Conservation (phyloP, 2,888 invertebrate genomes). For the Helicoverpa assulta region DNA sequence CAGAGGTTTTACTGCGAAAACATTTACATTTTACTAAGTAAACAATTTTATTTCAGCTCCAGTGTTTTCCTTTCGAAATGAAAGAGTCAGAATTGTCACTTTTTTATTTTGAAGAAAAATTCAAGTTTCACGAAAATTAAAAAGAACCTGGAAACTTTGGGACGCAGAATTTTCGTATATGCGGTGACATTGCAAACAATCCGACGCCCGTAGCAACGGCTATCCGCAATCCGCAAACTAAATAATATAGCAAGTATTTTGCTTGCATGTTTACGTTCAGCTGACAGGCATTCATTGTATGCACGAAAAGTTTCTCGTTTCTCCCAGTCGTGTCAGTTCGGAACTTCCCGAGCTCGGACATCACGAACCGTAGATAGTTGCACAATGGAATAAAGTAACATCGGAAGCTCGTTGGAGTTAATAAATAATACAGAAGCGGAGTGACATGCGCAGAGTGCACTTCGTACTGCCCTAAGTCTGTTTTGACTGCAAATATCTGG, state of each 20-base stretch:
- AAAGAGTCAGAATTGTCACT: slow-evolving; percentile 44
- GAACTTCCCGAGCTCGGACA: slow-evolving; percentile 86
- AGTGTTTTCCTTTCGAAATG: slow-evolving; percentile 46
- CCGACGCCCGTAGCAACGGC: slow-evolving; percentile 51
- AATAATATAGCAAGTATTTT: slow-evolving; percentile 83
- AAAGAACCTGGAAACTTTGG: slow-evolving; percentile 42
- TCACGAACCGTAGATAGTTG: slow-evolving; percentile 85
- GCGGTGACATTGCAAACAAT: slow-evolving; percentile 59
- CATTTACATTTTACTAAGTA: slow-evolving; percentile 48
- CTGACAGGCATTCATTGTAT: slow-evolving; percentile 89
- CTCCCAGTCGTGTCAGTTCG: slow-evolving; percentile 84
- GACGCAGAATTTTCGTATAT: slow-evolving; percentile 46
- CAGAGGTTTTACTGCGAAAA: slow-evolving; percentile 51
- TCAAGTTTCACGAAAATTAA: slow-evolving; percentile 34
- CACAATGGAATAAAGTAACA: slow-evolving; percentile 90
- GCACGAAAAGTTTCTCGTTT: slow-evolving; percentile 89
- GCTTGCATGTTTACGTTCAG: slow-evolving; percentile 84
- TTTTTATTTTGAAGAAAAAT: slow-evolving; percentile 43
- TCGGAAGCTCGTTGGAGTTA: slow-evolving; percentile 90
- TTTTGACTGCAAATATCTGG: slow-evolving; percentile 89
- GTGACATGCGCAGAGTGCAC: slow-evolving; percentile 88
- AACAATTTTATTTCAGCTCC: slow-evolving; percentile 50
- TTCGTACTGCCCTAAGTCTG: slow-evolving; percentile 80
- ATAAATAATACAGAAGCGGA: slow-evolving; percentile 88
- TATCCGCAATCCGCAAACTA: slow-evolving; percentile 72